Base-by-base conservation (phyloP, 2,797 vertebrate species). In the Choloepus didactylus region DNA sequence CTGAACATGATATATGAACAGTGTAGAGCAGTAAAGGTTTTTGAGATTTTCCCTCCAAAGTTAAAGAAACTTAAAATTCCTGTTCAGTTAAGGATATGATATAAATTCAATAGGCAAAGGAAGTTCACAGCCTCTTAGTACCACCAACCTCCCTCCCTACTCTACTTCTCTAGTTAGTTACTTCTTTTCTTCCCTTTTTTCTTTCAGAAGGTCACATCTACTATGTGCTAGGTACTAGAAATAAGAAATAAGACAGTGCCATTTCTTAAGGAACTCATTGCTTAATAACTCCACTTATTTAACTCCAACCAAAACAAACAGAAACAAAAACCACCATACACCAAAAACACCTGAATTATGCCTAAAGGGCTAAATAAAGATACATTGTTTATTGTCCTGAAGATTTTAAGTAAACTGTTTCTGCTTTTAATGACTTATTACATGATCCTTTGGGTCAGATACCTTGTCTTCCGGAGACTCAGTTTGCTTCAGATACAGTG, bases 1-100 rank as follows among this genome's bases (percentile, higher is more conserved):
- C 96, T 97, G 97, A 98, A 88, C 84, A 87, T 97, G 95, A 89
- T 97, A 88, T 87, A 95, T 96, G 85, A 91, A 86, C 60, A 95
- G 69, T 90, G 97, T 85, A 96, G 89, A 96, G 90, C 94, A 97
- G 94, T 96, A 97, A 96, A 98, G 93, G 79, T 92, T 94, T 83
- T 64, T 54, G 11, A 96, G 92, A 77, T 87, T 90, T 97, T 97
- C 82, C 23, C 27, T 5, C 56, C 87, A 93, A 91, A 97, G 23
- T 79, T 97, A 96, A 87, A 96, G 85, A 97, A 94, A 18, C 38
- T 93, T 41, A 87, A 3, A 5, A 31, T 66, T 76, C 31, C 59
- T 75, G 6, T 51, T 93, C 31, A 70, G 0, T 81, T 90, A 86
- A 75, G 44, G 67, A 91, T 88, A 41, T 93, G 89, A 92, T 91